These are phyloP conservation scores for Turdus rufiventris DNA, from an alignment of 2,113 vertebrate species.

Conservation along the genomic window DNA sequence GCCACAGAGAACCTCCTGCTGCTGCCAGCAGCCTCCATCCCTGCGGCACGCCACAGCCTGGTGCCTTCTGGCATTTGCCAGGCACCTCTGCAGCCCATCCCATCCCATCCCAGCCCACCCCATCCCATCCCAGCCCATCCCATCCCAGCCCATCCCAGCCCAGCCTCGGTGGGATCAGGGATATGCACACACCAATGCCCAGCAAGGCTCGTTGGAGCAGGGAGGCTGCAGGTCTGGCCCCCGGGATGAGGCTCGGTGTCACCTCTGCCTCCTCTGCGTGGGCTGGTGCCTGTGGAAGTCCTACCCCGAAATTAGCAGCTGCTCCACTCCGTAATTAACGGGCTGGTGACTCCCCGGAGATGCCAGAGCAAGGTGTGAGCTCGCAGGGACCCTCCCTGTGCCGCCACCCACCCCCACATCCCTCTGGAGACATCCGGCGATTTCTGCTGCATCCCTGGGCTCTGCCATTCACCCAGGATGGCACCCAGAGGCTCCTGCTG, in stretches of 20 bases:
- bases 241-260: neutral
- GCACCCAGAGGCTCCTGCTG: neutral
- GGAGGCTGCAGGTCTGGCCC: neutral
- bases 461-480: neutral
- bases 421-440: neutral
- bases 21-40: neutral
- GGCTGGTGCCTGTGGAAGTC: neutral
- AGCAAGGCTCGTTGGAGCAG: accelerated
- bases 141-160: neutral
- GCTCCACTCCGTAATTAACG: neutral
- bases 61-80: accelerated
- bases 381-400: neutral
- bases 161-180: accelerated
- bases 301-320: neutral
- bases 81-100: neutral
- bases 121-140: accelerated
- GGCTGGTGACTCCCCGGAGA: neutral
- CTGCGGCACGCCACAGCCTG: neutral
- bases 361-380: conserved; percentile 16
- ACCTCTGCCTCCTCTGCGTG: neutral
- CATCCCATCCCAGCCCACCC: neutral
- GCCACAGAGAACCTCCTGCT: neutral
- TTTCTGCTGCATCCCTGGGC: neutral
- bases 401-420: neutral
- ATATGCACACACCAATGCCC: accelerated